These are phyloP conservation scores for Botia kubotai DNA, from an alignment of 2,797 vertebrate genomes.

Conservation along the genomic window DNA sequence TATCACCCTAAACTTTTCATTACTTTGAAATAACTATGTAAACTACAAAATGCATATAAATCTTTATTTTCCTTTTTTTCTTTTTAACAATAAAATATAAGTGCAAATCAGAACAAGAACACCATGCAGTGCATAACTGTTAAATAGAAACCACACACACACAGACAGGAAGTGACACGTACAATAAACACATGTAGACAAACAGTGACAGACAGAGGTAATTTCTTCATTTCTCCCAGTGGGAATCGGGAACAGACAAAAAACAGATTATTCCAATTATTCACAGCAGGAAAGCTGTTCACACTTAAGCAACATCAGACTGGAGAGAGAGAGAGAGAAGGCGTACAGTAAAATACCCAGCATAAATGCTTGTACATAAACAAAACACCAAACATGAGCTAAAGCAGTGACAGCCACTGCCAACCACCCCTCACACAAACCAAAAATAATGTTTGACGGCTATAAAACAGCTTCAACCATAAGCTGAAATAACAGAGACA, in stretches of 20 bases:
- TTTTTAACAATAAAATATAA: conserved; percentile 80
- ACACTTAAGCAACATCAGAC: conserved; percentile 51
- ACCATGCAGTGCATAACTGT: conserved; percentile 81
- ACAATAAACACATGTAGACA: conserved; percentile 45
- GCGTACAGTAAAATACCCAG: too few species aligned
- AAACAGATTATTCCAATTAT: conserved; percentile 4
- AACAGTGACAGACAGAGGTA: conserved; percentile 48
- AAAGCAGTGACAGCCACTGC: too few species aligned
- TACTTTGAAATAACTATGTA: conserved; percentile 38
- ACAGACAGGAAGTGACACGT: conserved; percentile 46
- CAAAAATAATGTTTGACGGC: too few species aligned
- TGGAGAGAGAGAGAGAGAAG: too few species aligned
- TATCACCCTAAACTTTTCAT: background rate
- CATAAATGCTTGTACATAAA: too few species aligned
- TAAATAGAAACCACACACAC: conserved; percentile 59
- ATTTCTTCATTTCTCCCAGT: conserved; percentile 9
- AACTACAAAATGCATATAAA: conserved; percentile 53
- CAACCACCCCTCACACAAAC: too few species aligned
- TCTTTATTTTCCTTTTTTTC: conserved; percentile 51
- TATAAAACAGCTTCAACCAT: background rate
- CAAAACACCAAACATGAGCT: too few species aligned
- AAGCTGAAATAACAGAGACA: background rate
- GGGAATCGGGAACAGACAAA: conserved; percentile 9
- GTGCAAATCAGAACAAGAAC: conserved; percentile 82
- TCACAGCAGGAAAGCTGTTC: conserved; percentile 15